These are phyloP conservation scores for Chunga burmeisteri DNA, from an alignment of 2,113 vertebrate genomes.

Conservation along the genomic window DNA sequence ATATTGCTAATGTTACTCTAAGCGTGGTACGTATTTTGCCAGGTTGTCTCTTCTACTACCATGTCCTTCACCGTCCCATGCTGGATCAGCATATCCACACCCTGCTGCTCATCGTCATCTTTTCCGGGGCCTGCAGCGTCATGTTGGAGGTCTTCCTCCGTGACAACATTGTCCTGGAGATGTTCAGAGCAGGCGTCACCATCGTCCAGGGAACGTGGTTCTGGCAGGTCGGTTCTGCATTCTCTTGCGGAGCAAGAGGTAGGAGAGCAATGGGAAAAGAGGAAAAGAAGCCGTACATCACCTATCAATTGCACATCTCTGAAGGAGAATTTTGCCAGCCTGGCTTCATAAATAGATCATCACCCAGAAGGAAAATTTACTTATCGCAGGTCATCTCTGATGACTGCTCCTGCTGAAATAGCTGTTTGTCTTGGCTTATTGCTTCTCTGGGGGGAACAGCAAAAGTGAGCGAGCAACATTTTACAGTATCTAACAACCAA, in stretches of 20 bases:
- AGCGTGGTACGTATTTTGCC: not conserved
- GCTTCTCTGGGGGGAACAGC: not conserved
- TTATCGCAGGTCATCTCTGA: not conserved
- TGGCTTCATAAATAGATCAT: not conserved
- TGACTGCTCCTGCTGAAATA: not conserved
- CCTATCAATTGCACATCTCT: fast-evolving
- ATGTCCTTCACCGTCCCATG: constrained; percentile 79
- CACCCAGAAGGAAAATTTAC: not conserved
- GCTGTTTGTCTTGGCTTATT: not conserved
- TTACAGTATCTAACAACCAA: not conserved
- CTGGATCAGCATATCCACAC: constrained; percentile 91
- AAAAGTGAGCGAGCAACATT: not conserved
- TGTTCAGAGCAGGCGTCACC: constrained; percentile 79
- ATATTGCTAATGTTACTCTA: not conserved
- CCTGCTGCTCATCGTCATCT: constrained; percentile 83
- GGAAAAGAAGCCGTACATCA: not conserved
- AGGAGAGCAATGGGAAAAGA: not conserved
- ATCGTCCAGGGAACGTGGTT: constrained; percentile 97
- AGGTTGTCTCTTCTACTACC: constrained; percentile 93
- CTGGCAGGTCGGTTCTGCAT: constrained; percentile 84
- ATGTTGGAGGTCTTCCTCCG: constrained; percentile 83
- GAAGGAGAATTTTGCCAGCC: not conserved
- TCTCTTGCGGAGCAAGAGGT: not conserved
- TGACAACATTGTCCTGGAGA: constrained; percentile 82
- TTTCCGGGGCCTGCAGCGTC: constrained; percentile 66